Evolutionary conservation across 2,888 invertebrate species (phyloP).

Genomic region (Leptodirus hochenwartii): DNA sequence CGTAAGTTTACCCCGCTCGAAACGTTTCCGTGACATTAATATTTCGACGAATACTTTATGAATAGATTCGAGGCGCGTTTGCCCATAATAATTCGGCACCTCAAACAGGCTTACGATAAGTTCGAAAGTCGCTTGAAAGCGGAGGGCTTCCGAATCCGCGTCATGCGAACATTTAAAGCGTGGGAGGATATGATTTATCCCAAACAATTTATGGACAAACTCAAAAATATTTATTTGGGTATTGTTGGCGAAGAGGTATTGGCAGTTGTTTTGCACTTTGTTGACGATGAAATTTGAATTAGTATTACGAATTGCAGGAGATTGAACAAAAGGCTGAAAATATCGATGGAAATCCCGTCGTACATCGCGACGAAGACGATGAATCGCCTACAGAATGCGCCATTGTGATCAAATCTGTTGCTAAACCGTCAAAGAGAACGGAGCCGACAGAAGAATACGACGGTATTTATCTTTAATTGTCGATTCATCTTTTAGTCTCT

Average conservation of each 20-base stretch:
- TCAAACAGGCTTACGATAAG: conserved; percentile 51
- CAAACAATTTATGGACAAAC: conserved; percentile 68
- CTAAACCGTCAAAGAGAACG: too few species aligned
- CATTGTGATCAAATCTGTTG: too few species aligned
- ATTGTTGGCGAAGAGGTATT: conserved; percentile 27
- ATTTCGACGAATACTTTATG: conserved; percentile 19
- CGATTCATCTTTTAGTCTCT: too few species aligned
- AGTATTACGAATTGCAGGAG: neutral
- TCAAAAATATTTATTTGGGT: conserved; percentile 86
- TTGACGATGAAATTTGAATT: conserved; percentile 1
- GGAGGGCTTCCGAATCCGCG: conserved; percentile 87
- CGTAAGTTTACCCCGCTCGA: too few species aligned
- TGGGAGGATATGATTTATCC: conserved; percentile 99
- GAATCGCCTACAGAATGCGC: too few species aligned
- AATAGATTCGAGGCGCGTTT: neutral
- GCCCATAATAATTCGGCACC: conserved; percentile 27
- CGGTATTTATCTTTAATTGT: too few species aligned
- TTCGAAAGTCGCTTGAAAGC: conserved; percentile 77
- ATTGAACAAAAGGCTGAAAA: conserved; percentile 5
- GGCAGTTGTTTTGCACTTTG: conserved; percentile 5
- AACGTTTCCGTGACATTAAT: conserved; percentile 61
- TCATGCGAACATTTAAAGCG: conserved; percentile 77
- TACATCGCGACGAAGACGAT: too few species aligned
- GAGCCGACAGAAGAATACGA: too few species aligned
- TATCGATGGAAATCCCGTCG: conserved; percentile 13